Base-by-base conservation (phyloP, 2,113 vertebrate genomes). In the Cyprinus carpio region DNA sequence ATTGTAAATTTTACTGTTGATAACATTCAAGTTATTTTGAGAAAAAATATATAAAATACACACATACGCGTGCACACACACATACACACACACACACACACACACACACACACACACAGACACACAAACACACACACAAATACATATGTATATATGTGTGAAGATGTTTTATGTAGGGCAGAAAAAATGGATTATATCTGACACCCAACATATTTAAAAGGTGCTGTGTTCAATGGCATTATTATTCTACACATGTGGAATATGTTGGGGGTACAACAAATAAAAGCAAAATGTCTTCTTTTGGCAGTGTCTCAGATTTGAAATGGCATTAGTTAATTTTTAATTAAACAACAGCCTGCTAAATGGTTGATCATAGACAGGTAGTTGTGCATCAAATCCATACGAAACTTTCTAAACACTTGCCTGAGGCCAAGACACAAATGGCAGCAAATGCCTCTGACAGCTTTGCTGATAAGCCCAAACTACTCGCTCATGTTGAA, bases 381-480 rank as follows among this genome's bases (percentile, higher is more conserved):
- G 78, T 86, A 92, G 78, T 90, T 90, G 90, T 90, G 90, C 90
- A 89, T 88, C 89, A 93, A 93, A 94, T 94, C 91, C 90, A 91
- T 93, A 89, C 89, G 84, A 90, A 94, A 86, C 89, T 90, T 93
- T 93, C 92, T 87, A 93, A 94, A 93, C 92, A 90, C 86, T 84
- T 2, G 92, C 94, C 92, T 2, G 62, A 88, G 92, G 94, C 90
- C 89, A 90, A 92, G 89, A 83, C 88, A 86, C 89, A 92, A 94
- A 94, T 91, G 88, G 90, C 92, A 94, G 93, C 91, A 94, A 93
- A 93, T 89, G 60, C 82, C 87, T 75, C 82, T 94, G 94, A 94
- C 94, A 94, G 91, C 90, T 92, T 94, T 93, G 91, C 93, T 93
- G 93, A 94, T 93, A 92, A 94, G 93, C 91, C 91, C 93, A 93